Evolutionary conservation across 1,140 invertebrate genomes (phyloP).

Genomic region (Drosophila rufa): DNA sequence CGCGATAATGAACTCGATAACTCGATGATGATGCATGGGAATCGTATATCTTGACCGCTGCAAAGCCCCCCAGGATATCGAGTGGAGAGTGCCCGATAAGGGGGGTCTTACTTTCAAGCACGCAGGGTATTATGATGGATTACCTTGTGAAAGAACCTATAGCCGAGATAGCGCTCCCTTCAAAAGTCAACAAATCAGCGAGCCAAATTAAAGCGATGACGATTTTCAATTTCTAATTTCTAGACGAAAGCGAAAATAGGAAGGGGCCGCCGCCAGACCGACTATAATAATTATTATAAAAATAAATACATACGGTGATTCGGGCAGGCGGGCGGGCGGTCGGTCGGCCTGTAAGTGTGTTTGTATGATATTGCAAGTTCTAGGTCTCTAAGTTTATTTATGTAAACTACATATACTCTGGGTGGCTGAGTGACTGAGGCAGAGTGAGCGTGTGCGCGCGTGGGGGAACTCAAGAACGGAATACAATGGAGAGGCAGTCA

Average conservation of each 20-base stretch:
- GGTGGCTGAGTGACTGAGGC: background rate
- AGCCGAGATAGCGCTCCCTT: constrained; percentile 33
- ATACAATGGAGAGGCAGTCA: constrained; percentile 13
- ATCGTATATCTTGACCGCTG: constrained; percentile 19
- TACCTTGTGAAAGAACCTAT: constrained; percentile 22
- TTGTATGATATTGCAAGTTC: constrained; percentile 44
- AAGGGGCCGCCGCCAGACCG: background rate
- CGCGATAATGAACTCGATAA: constrained; percentile 7
- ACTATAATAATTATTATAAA: constrained; percentile 49
- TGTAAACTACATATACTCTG: constrained; percentile 36
- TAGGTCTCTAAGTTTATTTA: constrained; percentile 51
- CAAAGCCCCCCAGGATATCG: constrained; percentile 50
- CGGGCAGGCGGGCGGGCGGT: background rate
- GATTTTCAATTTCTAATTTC: constrained; percentile 4
- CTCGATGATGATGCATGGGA: constrained; percentile 35
- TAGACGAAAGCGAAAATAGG: constrained; percentile 36
- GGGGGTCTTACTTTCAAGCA: constrained; percentile 49
- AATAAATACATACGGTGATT: constrained; percentile 30
- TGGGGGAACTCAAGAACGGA: constrained; percentile 39
- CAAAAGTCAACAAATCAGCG: constrained; percentile 16
- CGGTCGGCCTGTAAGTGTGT: constrained; percentile 25
- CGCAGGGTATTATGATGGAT: constrained; percentile 62
- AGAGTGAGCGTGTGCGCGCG: constrained; percentile 1
- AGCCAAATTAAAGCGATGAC: constrained; percentile 31
- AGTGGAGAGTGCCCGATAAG: constrained; percentile 49